Conservation (phyloP, 1,140 invertebrate genomes). For the Aphaenogaster floridana region DNA sequence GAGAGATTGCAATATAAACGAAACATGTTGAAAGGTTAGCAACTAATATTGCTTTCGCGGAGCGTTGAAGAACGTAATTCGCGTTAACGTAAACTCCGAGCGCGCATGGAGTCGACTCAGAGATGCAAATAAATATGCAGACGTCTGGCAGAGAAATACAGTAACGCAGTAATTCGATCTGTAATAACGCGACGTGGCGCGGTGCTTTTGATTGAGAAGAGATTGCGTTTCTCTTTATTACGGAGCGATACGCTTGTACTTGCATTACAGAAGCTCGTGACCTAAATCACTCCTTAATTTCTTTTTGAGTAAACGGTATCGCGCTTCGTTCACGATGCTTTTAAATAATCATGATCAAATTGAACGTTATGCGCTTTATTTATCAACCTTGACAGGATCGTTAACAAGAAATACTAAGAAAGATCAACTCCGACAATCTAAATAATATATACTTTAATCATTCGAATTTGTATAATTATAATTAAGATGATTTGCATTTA, state of each 20-base stretch:
- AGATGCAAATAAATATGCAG: constrained; percentile 41
- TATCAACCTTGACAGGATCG: neutral
- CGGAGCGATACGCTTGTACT: constrained; percentile 25
- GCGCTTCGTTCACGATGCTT: neutral
- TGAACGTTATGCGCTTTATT: neutral
- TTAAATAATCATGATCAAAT: constrained; percentile 13
- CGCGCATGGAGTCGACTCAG: constrained; percentile 18
- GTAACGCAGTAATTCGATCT: constrained; percentile 5
- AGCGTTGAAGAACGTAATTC: constrained; percentile 31
- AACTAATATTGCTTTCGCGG: neutral
- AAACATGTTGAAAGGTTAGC: neutral
- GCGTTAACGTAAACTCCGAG: constrained; percentile 15
- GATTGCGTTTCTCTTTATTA: constrained; percentile 29
- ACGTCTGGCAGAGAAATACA: constrained; percentile 1
- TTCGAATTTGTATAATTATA: constrained; percentile 22
- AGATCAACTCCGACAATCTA: neutral
- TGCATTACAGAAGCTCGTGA: constrained; percentile 25
- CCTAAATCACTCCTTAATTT: neutral
- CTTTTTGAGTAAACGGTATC: neutral
- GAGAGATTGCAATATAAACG: neutral
- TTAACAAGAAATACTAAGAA: neutral
- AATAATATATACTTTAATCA: neutral
- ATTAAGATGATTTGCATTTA: neutral
- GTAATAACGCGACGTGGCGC: constrained; percentile 11
- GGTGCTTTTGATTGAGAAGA: constrained; percentile 18